phyloP scores from a whole-genome alignment of 2,113 vertebrate species.

The Chionomys nivalis region DNA sequence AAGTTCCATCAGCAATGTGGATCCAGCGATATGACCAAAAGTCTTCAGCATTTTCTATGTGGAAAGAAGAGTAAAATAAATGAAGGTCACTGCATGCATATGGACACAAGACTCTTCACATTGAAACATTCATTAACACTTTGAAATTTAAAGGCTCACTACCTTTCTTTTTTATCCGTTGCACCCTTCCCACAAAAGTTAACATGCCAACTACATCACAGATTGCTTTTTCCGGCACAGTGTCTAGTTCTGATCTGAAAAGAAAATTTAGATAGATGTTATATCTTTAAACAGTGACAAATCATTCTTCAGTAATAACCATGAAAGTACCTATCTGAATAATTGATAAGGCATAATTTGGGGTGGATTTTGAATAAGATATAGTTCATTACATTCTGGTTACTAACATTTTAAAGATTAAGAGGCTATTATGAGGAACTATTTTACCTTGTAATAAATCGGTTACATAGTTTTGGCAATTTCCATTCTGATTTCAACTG shows the following conservation, averaged over 20 bases:
- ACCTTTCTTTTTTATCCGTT: slow-evolving; percentile 90
- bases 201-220: slow-evolving; percentile 95
- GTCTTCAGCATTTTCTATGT: slow-evolving; percentile 89
- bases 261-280: slow-evolving; percentile 39
- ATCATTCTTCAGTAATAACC: background rate
- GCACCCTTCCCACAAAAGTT: slow-evolving; percentile 93
- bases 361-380: slow-evolving; percentile 35
- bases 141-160: slow-evolving; percentile 78
- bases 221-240: slow-evolving; percentile 84
- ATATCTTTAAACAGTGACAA: slow-evolving; percentile 42
- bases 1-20: slow-evolving; percentile 92
- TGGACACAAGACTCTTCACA: slow-evolving; percentile 33
- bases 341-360: background rate
- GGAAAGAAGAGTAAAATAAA: slow-evolving; percentile 73
- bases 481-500: slow-evolving; percentile 91
- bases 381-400: slow-evolving; percentile 21
- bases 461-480: slow-evolving; percentile 90
- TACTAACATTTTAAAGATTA: slow-evolving; percentile 44
- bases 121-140: slow-evolving; percentile 13
- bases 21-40: slow-evolving; percentile 95
- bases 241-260: slow-evolving; percentile 90
- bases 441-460: slow-evolving; percentile 90
- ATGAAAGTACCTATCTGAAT: slow-evolving; percentile 1
- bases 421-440: background rate
- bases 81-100: background rate